A percentile compares a stretch with the other conserved stretches of the same genome.
Conservation (phyloP, 2,888 invertebrate genomes). For the Phalera bucephala region DNA sequence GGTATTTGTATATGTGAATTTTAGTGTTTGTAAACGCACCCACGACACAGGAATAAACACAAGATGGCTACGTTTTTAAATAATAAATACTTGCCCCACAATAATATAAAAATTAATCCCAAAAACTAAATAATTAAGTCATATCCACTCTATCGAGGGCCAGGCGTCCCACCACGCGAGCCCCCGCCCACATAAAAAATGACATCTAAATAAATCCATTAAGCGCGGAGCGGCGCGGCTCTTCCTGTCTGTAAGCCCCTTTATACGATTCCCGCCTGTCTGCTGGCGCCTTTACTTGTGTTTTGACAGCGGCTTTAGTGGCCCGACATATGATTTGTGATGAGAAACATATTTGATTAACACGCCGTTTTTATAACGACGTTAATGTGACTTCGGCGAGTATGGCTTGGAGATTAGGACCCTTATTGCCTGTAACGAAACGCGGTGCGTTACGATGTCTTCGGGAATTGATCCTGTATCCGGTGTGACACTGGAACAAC, state of each 20-base stretch:
- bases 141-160: conserved; percentile 53
- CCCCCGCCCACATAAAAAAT: conserved; percentile 83
- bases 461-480: too few relatives aligned
- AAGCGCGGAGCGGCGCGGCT: conserved; percentile 51
- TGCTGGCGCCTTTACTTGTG: conserved; percentile 73
- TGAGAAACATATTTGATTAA: conserved; percentile 68
- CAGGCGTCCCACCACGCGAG: conserved; percentile 66
- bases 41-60: too few relatives aligned
- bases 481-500: too few relatives aligned
- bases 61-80: too few relatives aligned
- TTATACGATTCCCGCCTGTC: conserved; percentile 63
- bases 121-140: too few relatives aligned
- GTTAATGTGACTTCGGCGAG: conserved; percentile 8
- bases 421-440: too few relatives aligned
- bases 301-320: conserved; percentile 62
- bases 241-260: conserved; percentile 75
- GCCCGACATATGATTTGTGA: conserved; percentile 66
- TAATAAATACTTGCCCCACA: too few relatives aligned
- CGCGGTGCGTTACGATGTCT: too few relatives aligned
- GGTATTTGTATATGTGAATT: too few relatives aligned
- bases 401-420: too few relatives aligned
- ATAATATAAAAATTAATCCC: too few relatives aligned
- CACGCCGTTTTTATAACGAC: conserved; percentile 20
- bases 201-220: conserved; percentile 84
- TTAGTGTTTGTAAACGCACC: too few relatives aligned